Evolutionary conservation across 2,797 vertebrate genomes (phyloP).

Genomic region (Oreochromis mossambicus): DNA sequence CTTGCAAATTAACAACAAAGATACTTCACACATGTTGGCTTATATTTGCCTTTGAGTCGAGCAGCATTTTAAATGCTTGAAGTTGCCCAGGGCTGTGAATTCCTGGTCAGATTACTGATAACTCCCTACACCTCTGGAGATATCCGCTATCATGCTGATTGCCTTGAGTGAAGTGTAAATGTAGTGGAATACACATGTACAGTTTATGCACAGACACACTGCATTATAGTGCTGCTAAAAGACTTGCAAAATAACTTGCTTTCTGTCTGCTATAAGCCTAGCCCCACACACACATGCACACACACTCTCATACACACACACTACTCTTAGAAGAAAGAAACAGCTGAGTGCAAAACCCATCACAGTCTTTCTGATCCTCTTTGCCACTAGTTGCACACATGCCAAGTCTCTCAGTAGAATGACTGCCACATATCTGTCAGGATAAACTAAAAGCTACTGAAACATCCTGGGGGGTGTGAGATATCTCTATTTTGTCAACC

Average conservation of each 20-base stretch:
- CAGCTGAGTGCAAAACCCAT: background rate
- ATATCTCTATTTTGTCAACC: constrained; percentile 26
- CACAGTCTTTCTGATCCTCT: background rate
- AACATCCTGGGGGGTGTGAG: background rate
- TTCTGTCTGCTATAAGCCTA: background rate
- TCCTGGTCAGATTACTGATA: constrained; percentile 28
- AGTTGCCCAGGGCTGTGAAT: constrained; percentile 20
- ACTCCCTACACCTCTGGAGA: constrained; percentile 4
- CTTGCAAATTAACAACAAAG: background rate
- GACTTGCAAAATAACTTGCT: background rate
- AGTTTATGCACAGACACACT: background rate
- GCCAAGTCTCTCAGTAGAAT: background rate
- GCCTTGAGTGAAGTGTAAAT: constrained; percentile 1
- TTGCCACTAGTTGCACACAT: constrained; percentile 18
- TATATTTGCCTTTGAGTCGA: background rate
- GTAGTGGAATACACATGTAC: background rate
- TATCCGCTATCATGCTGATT: background rate
- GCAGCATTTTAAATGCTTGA: constrained; percentile 13
- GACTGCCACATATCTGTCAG: constrained; percentile 20
- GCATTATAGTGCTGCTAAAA: background rate
- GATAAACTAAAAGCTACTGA: background rate
- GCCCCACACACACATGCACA: background rate
- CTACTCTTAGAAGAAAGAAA: background rate
- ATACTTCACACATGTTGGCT: background rate
- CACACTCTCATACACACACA: background rate